Evolutionary conservation across 2,888 invertebrate species (phyloP).

Genomic region (Lagria hirta): DNA sequence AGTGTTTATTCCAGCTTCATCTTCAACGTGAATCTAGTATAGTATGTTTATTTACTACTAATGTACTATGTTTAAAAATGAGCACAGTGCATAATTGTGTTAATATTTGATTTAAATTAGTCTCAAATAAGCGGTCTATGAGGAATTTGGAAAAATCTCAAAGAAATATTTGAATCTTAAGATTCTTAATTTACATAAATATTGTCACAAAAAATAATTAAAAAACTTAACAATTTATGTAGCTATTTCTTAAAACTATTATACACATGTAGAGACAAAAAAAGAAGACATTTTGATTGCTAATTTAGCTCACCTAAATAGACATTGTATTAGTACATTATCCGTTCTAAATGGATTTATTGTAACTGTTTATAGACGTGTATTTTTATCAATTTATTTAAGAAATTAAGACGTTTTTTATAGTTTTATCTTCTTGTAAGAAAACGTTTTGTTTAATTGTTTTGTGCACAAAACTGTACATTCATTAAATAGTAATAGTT

Average conservation of each 20-base stretch:
- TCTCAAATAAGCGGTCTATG: constrained; percentile 27
- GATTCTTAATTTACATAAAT: constrained; percentile 30
- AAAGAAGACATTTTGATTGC: constrained; percentile 30
- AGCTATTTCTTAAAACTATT: constrained; percentile 35
- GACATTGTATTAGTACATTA: constrained; percentile 37
- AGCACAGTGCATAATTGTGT: too few species aligned
- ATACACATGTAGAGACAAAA: constrained; percentile 36
- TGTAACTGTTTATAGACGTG: constrained; percentile 40
- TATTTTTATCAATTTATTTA: too few species aligned
- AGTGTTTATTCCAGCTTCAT: too few species aligned
- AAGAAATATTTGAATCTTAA: constrained; percentile 14
- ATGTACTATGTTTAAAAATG: too few species aligned
- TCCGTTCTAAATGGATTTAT: constrained; percentile 36
- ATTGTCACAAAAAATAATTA: constrained; percentile 26
- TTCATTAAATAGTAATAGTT: too few species aligned
- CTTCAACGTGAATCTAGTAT: too few species aligned
- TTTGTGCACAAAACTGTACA: too few species aligned
- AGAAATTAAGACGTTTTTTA: too few species aligned
- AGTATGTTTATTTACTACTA: too few species aligned
- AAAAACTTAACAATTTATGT: constrained; percentile 36
- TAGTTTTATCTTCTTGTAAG: too few species aligned
- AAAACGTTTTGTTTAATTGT: too few species aligned
- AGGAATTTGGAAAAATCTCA: constrained; percentile 2
- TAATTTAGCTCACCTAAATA: constrained; percentile 43
- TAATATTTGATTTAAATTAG: too few species aligned